Base-by-base conservation (phyloP, 2,797 vertebrate species). In the Falco naumanni region DNA sequence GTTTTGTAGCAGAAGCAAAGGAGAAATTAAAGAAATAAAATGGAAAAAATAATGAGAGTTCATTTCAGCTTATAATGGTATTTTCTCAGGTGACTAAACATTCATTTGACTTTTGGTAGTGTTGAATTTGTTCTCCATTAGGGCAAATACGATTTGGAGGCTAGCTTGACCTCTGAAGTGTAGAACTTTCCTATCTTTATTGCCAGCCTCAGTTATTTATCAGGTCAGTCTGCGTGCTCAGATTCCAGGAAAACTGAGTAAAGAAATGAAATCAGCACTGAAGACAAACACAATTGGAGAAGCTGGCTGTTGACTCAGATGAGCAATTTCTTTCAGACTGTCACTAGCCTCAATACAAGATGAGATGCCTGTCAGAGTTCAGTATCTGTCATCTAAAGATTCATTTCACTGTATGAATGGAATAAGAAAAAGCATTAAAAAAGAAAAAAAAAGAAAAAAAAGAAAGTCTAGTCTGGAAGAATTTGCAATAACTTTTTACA, bases 81-180 rank as follows among this genome's bases (percentile, higher is more conserved):
- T 97, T 96, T 96, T 96, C 95, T 97, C 95, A 97, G 95, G 95
- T 94, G 94, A 97, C 94, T 96, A 97, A 97, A 95, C 97, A 97
- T 93, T 97, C 94, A 96, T 97, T 97, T 96, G 95, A 97, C 95
- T 97, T 97, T 89, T 95, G 85, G 87, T 93, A 77, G 92, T 80
- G 81, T 78, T 96, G 94, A 92, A 97, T 97, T 96, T 97, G 87
- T 94, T 93, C 91, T 94, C 92, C 66, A 94, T 97, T 97, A 96
- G 79, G 88, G 88, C 68, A 94, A 96, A 97, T 93, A 93, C 37
- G 79, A 96, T 96, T 96, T 91, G 89, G 93, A 96, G 84, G 87
- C 95, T 91, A 91, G 91, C 79, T 91, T 96, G 97, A 96, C 96
- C 97, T 96, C 94, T 93, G 90, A 69, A 95, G 91, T 92, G 57